Evolutionary conservation across 2,113 vertebrate species (phyloP), one percentile per base, ranked within the genome.

Genomic region (Colistium nudipinnis): DNA sequence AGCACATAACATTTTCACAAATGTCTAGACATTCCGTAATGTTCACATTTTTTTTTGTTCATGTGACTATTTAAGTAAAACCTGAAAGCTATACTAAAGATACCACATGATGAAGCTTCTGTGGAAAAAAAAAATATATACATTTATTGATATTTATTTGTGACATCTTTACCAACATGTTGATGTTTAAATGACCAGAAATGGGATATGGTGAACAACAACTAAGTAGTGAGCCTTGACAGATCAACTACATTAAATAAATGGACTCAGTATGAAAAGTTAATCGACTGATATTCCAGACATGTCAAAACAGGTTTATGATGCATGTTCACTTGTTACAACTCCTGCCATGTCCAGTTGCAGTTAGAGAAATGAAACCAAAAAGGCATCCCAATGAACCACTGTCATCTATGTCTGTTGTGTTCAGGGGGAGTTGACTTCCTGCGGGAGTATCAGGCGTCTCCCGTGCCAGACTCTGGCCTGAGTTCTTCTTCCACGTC

Each of bases 401-500:
- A 11, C 7, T 22, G 6, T 20, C 38, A 63, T 31, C 24, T 54
- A 33, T 63, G 52, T 44, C 27, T 79, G 39, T 62, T 60, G 17
- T 59, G 10, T 20, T 49, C 72, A 88, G 87, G 73, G 95, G 96
- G 94, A 62, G 94, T 95, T 62, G 97, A 99, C 91, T 98, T 99
- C 87, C 91, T 99, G 57, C 90, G 95, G 67, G 98, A 99, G 83
- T 88, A 95, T 79, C 96, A 98, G 91, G 92, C 92, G 0, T 98
- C 97, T 47, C 97, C 96, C 0, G 95, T 96, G 61, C 95, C 96
- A 33, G 98, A 99, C 90, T 99, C 98, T 0, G 97, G 97, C 1
- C 87, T 99, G 56, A 99, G 96, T 76, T 98, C 96, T 54, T 99
- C 96, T 7, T 98, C 97, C 11, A 97, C 97, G 7, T 98, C 96